Conservation (phyloP, 2,888 invertebrate genomes). For the Eilema caniola region DNA sequence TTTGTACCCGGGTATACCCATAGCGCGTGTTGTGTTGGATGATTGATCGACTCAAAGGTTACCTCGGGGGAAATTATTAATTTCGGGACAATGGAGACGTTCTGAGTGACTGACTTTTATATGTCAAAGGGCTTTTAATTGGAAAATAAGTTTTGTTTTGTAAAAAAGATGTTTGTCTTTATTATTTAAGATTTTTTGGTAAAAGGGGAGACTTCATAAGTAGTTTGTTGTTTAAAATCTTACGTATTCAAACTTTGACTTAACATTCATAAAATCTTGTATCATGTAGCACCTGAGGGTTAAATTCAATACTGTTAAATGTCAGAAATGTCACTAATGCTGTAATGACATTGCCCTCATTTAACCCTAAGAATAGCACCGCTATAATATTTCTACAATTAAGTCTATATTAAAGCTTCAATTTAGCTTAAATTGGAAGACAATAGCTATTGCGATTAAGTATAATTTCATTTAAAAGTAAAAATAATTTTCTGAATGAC, state of each 20-base stretch:
- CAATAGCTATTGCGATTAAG: constrained; percentile 49
- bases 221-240: neutral
- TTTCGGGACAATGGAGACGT: constrained; percentile 29
- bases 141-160: neutral
- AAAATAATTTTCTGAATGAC: constrained; percentile 16
- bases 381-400: constrained; percentile 61
- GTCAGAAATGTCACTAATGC: constrained; percentile 27
- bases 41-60: constrained; percentile 49
- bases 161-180: neutral
- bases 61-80: constrained; percentile 36
- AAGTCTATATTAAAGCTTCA: constrained; percentile 81
- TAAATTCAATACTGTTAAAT: constrained; percentile 18
- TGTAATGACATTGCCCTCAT: constrained; percentile 23
- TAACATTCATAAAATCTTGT: neutral
- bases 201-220: neutral
- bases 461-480: constrained; percentile 24
- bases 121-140: neutral
- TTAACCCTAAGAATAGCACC: constrained; percentile 56
- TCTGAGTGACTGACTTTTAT: constrained; percentile 2
- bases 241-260: constrained; percentile 1
- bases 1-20: constrained; percentile 29
- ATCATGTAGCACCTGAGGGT: constrained; percentile 39
- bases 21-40: constrained; percentile 23
- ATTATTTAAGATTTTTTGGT: too few species aligned
- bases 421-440: constrained; percentile 76